Base-by-base conservation (phyloP, 2,797 vertebrate genomes). In the Pangasius sanitwongsei region DNA sequence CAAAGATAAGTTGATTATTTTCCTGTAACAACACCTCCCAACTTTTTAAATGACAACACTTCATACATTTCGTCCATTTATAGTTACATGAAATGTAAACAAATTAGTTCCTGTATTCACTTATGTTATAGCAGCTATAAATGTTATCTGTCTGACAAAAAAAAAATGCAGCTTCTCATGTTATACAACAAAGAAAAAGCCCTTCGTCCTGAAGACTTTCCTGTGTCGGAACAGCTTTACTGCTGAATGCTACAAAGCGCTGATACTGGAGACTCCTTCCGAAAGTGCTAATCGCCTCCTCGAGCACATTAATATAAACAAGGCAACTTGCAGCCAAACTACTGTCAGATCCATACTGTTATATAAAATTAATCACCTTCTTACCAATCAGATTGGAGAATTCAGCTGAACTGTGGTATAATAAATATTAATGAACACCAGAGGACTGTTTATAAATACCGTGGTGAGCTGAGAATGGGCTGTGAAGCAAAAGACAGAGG, bases 391-490 rank as follows among this genome's bases (percentile, higher is more conserved):
- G 2, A 53, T 53, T 53, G 28, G 48, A 53, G 75, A 78, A 53
- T n/a, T 78, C 25, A 16, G 16, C 48, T n/a, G 48, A n/a, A 31
- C 77, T 80, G 50, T 18, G n/a, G 77, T 55, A 4, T 57, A 57
- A 57, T 57, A 80, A 80, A 80, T 55, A 57, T 55, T 78, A 53
- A n/a, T 78, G 75, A 53, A 31, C 75, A 53, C 41, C 23, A 75
- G 23, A 25, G 48, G 2, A 3, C 25, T 53, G 13, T 13, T 53
- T 53, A 16, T 53, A 53, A 78, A 53, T 53, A 9, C 77, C n/a
- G 12, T n/a, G 74, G 13, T 23, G 28, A n/a, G 74, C 74, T n/a
- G 44, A 77, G 74, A n/a, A 77, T 6, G 5, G 28, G 2, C 25
- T 53, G 28, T 53, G 48, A n/a, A 50, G n/a, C 48, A 12, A 75